Evolutionary conservation across 2,888 invertebrate genomes (phyloP).

Genomic region (Polydesmus complanatus): DNA sequence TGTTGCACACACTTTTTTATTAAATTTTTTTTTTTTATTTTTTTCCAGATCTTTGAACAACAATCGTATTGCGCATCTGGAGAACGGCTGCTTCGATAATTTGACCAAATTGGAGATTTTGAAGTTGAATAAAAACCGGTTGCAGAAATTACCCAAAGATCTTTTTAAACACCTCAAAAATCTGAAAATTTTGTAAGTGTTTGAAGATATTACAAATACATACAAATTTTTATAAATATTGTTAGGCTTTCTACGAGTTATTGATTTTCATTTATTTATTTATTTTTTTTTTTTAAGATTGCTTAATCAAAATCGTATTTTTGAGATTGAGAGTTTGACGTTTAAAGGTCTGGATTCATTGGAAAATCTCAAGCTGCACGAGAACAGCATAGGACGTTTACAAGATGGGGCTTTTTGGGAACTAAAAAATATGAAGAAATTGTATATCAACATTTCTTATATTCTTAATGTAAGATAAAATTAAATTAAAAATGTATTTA

Average conservation of each 20-base stretch:
- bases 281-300: conserved; percentile 40
- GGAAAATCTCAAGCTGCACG: conserved; percentile 57
- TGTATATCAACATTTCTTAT: conserved; percentile 34
- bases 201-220: conserved; percentile 5
- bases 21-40: neutral
- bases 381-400: conserved; percentile 62
- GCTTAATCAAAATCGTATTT: conserved; percentile 67
- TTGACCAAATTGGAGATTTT: conserved; percentile 55
- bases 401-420: conserved; percentile 84
- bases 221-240: conserved; percentile 5
- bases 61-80: conserved; percentile 57
- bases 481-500: neutral
- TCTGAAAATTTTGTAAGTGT: conserved; percentile 54
- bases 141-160: conserved; percentile 48
- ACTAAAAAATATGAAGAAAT: conserved; percentile 48
- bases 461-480: conserved; percentile 8
- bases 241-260: conserved; percentile 9
- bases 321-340: conserved; percentile 61
- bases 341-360: conserved; percentile 64
- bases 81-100: conserved; percentile 56
- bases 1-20: no score
- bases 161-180: conserved; percentile 53
- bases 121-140: conserved; percentile 62
- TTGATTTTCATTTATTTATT: conserved; percentile 19
- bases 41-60: conserved; percentile 48